phyloP scores from a whole-genome alignment of 2,113 vertebrate genomes.

The Pao palembangensis region DNA sequence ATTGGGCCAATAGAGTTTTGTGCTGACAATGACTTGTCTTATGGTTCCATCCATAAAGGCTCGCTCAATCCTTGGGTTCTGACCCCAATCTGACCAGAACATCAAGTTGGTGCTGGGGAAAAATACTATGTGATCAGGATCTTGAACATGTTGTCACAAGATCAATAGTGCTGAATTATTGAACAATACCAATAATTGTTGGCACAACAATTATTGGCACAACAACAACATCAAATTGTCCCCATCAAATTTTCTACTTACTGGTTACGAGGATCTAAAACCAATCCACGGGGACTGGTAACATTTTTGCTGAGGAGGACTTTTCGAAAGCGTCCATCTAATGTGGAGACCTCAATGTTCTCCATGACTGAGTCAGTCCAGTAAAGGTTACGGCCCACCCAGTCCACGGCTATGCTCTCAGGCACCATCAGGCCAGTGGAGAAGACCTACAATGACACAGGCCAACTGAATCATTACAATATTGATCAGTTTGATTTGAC shows the following conservation, averaged over 20 bases:
- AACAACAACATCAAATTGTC: not conserved
- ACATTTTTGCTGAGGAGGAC: constrained; percentile 68
- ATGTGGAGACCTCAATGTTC: constrained; percentile 74
- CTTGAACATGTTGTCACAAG: not conserved
- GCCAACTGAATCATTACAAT: not conserved
- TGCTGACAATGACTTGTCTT: constrained; percentile 65
- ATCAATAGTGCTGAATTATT: too few relatives aligned
- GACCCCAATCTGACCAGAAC: constrained; percentile 79
- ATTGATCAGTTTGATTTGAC: not conserved
- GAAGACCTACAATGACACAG: constrained; percentile 60
- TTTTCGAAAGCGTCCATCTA: constrained; percentile 70
- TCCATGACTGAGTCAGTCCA: constrained; percentile 74
- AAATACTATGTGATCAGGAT: not conserved
- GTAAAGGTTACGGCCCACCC: constrained; percentile 74
- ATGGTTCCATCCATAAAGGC: constrained; percentile 69
- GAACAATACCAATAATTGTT: too few relatives aligned
- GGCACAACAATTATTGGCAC: too few relatives aligned
- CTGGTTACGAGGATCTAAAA: constrained; percentile 72
- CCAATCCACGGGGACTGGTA: constrained; percentile 72
- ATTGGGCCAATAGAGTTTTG: constrained; percentile 75
- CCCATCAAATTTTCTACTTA: constrained; percentile 23
- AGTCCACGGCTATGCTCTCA: constrained; percentile 74
- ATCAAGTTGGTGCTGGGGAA: constrained; percentile 64
- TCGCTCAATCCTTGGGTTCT: constrained; percentile 72
- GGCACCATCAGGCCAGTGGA: constrained; percentile 66